Percentiles rank a stretch among this genome's conserved stretches.
Conservation (phyloP, 2,797 vertebrate species). For the Pseudopleuronectes americanus region DNA sequence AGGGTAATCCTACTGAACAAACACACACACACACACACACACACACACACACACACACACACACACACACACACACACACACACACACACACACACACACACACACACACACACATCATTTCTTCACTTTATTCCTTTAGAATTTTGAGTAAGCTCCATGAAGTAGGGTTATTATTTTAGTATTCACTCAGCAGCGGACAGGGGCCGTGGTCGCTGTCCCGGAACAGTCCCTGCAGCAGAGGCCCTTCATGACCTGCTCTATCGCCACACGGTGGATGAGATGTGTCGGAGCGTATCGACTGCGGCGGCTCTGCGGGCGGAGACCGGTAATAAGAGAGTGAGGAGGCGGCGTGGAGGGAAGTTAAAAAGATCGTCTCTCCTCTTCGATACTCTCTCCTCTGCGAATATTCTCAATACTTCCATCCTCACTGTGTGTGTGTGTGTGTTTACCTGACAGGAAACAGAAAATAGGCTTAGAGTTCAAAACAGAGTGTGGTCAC, state of each 20-base stretch:
- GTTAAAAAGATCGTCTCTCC: not conserved
- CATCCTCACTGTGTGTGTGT: slow-evolving; percentile 4
- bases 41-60: not conserved
- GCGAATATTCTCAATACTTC: slow-evolving; percentile 1
- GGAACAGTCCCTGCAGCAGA: slow-evolving; percentile 4
- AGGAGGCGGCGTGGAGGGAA: not conserved
- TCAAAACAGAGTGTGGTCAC: slow-evolving; percentile 23
- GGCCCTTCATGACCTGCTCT: slow-evolving; percentile 10
- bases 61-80: not conserved
- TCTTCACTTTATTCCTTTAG: slow-evolving; percentile 4
- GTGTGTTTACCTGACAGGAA: slow-evolving; percentile 1
- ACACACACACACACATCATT: not conserved
- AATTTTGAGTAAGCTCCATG: slow-evolving; percentile 4
- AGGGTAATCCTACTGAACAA: slow-evolving; percentile 12
- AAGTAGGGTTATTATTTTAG: not conserved
- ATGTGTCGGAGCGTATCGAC: not conserved
- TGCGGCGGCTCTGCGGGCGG: not conserved
- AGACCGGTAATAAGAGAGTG: slow-evolving; percentile 13
- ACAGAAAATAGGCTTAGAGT: not conserved
- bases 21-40: not conserved
- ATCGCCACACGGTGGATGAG: slow-evolving; percentile 12
- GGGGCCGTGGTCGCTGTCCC: not conserved
- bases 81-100: no score
- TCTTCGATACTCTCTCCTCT: not conserved
- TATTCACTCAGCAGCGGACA: not conserved